Percentiles rank a stretch among this genome's conserved stretches.
Evolutionary conservation across 2,113 vertebrate genomes (phyloP).

Genomic region (Megaceryle maxima): DNA sequence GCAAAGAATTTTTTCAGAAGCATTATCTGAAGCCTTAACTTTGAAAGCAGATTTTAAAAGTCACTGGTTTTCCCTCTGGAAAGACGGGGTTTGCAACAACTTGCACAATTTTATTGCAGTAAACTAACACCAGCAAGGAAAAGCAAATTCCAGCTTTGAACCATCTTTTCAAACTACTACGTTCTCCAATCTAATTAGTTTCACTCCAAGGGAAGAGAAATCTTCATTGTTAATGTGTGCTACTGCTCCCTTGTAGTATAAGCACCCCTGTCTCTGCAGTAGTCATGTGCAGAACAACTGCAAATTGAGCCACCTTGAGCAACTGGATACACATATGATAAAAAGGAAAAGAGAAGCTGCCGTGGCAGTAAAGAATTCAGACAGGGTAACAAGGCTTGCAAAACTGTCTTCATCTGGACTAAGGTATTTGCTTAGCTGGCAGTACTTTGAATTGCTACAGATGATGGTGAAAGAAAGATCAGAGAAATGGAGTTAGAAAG

Average conservation of each 20-base stretch:
- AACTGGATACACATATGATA: fast-evolving
- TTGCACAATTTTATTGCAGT: background rate
- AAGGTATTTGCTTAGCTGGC: background rate
- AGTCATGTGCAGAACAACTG: background rate
- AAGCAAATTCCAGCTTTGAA: background rate
- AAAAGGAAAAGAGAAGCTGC: background rate
- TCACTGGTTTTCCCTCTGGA: background rate
- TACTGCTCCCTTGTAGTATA: background rate
- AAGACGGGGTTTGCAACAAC: background rate
- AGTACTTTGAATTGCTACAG: background rate
- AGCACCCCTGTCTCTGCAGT: background rate
- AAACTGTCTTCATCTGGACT: background rate
- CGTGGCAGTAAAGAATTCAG: background rate
- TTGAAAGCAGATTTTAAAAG: background rate
- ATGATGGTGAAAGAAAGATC: background rate
- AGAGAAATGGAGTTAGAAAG: too few relatives aligned
- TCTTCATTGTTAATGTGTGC: fast-evolving
- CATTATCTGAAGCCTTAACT: background rate
- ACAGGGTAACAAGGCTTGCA: background rate
- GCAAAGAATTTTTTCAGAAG: background rate
- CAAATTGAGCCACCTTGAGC: background rate
- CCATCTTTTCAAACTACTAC: background rate
- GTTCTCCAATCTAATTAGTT: background rate
- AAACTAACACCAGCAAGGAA: background rate
- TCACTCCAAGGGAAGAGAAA: background rate